A percentile compares a stretch with the other conserved stretches of the same genome.
Conservation (phyloP, 2,888 invertebrate species). For the Fabriciana adippe region DNA sequence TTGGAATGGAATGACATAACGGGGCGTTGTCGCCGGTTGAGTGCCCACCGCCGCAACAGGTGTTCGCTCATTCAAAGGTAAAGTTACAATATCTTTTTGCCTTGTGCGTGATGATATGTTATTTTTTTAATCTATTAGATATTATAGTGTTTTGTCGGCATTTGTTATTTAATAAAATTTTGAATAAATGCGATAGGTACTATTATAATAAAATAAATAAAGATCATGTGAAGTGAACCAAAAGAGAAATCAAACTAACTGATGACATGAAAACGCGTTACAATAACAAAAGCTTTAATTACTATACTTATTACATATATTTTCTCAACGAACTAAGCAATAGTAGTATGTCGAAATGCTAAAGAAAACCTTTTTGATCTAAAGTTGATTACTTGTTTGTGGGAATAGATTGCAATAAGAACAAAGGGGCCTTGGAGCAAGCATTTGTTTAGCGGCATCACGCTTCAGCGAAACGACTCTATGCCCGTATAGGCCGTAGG, state of each 20-base stretch:
- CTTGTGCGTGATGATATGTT: constrained; percentile 7
- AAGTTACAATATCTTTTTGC: constrained; percentile 3
- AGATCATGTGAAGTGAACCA: constrained; percentile 23
- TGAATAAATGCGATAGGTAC: no score
- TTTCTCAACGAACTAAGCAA: constrained; percentile 44
- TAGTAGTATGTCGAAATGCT: constrained; percentile 57
- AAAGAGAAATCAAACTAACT: constrained; percentile 35
- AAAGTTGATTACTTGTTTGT: constrained; percentile 66
- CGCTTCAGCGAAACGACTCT: constrained; percentile 43
- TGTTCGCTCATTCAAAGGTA: constrained; percentile 40
- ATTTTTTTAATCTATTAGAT: neutral
- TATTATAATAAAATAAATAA: neutral
- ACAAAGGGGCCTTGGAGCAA: constrained; percentile 68
- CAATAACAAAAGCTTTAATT: constrained; percentile 38
- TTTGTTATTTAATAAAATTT: neutral
- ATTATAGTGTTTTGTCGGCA: neutral
- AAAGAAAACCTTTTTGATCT: constrained; percentile 63
- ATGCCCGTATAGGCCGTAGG: constrained; percentile 7
- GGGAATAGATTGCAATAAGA: constrained; percentile 70
- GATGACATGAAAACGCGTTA: constrained; percentile 3
- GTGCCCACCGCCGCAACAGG: constrained; percentile 55
- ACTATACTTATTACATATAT: constrained; percentile 43
- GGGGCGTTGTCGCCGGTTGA: constrained; percentile 54
- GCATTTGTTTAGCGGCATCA: constrained; percentile 56
- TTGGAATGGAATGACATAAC: constrained; percentile 73